Evolutionary conservation across 2,888 invertebrate genomes (phyloP).

Genomic region (Amphimallon solstitiale): DNA sequence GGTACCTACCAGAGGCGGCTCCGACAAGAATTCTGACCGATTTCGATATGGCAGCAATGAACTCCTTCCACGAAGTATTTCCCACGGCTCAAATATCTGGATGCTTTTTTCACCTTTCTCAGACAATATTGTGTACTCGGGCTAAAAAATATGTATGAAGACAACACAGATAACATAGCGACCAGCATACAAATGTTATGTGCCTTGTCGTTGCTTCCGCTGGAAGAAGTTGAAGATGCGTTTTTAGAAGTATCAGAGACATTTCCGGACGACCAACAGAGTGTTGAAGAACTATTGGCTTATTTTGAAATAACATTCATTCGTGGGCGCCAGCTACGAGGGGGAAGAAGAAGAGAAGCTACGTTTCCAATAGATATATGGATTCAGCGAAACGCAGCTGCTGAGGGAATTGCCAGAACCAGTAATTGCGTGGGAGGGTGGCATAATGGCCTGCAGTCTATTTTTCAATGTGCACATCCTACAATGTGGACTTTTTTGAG

Average conservation of each 20-base stretch:
- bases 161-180: background rate
- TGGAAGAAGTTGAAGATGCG: background rate
- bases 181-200: background rate
- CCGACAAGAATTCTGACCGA: too few relatives aligned
- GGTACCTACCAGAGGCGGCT: too few relatives aligned
- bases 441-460: too few relatives aligned
- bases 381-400: background rate
- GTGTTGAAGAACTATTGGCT: too few relatives aligned
- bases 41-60: background rate
- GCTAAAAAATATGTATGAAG: background rate
- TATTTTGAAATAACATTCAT: background rate
- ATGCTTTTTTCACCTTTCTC: background rate
- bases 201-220: background rate
- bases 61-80: background rate
- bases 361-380: background rate
- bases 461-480: too few relatives aligned
- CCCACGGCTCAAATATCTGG: constrained; percentile 5
- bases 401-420: too few relatives aligned
- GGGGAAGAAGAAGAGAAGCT: background rate
- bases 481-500: too few relatives aligned
- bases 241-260: background rate
- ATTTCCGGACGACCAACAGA: too few relatives aligned
- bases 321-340: constrained; percentile 2
- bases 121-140: background rate
- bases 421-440: too few relatives aligned